Conservation (phyloP, 2,113 vertebrate genomes). For the Oreochromis spilurus region DNA sequence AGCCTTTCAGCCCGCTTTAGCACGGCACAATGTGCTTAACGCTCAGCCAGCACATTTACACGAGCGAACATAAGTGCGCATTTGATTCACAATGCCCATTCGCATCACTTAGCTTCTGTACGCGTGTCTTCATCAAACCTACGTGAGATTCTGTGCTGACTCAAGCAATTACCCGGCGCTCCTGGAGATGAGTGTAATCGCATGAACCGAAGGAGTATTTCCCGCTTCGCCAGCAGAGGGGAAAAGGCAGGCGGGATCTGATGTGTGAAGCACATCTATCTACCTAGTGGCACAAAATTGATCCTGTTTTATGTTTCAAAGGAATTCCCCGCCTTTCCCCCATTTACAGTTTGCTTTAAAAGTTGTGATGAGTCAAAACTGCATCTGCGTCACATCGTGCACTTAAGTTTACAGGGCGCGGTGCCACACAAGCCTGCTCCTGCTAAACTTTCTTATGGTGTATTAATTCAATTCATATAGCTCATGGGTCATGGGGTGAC, state of each 20-base stretch:
- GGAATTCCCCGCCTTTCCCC: background rate
- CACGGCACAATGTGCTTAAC: background rate
- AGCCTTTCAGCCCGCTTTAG: background rate
- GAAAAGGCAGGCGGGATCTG: background rate
- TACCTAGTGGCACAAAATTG: background rate
- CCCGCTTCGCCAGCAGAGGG: slow-evolving; percentile 3
- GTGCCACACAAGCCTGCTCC: background rate
- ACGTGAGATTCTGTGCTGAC: background rate
- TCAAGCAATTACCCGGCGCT: slow-evolving; percentile 7
- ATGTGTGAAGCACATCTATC: slow-evolving; percentile 18
- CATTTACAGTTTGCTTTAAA: background rate
- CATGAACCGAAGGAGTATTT: background rate
- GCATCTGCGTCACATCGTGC: background rate
- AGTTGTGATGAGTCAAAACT: background rate
- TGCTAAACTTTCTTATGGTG: background rate
- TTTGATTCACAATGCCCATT: slow-evolving; percentile 28
- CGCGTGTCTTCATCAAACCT: background rate
- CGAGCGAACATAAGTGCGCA: background rate
- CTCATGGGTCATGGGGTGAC: background rate
- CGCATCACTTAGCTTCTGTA: slow-evolving; percentile 4
- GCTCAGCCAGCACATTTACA: slow-evolving; percentile 3
- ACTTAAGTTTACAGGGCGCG: background rate
- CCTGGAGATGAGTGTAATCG: slow-evolving; percentile 50
- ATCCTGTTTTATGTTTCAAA: slow-evolving; percentile 25
- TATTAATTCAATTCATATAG: background rate